A percentile compares a stretch with the other conserved stretches of the same genome.
phyloP scores from a whole-genome alignment of 2,797 vertebrate genomes.

The Manis javanica region DNA sequence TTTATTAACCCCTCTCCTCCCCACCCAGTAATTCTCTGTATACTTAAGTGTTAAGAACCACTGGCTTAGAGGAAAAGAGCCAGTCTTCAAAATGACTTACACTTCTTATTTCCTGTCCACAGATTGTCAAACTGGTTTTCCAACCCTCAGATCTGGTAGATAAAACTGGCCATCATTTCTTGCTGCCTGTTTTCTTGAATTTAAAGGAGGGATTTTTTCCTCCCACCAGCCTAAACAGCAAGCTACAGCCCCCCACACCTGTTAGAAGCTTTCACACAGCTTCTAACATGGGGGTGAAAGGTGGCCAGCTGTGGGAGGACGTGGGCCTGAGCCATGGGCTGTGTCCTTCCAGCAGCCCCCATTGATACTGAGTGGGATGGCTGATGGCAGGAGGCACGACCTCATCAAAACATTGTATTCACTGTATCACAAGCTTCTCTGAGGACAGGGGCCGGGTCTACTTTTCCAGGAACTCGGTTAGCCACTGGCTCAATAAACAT shows the following conservation, averaged over 20 bases:
- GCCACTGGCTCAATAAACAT: background rate
- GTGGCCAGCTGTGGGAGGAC: background rate
- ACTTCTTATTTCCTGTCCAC: background rate
- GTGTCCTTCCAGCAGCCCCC: background rate
- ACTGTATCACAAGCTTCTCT: background rate
- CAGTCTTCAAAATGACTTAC: background rate
- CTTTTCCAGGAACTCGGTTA: background rate
- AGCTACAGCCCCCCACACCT: background rate
- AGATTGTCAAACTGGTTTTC: background rate
- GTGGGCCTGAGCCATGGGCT: background rate
- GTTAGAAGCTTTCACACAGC: background rate
- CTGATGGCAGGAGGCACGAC: background rate
- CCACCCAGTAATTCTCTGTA: background rate
- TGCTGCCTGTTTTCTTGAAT: conserved; percentile 40
- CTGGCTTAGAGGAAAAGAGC: background rate
- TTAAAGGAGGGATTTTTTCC: conserved; percentile 21
- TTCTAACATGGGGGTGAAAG: conserved; percentile 7
- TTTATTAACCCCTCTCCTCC: background rate
- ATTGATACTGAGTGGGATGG: background rate
- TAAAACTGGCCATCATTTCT: conserved; percentile 2
- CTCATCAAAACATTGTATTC: background rate
- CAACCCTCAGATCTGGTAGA: background rate
- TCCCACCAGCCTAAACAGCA: background rate
- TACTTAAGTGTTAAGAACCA: background rate
- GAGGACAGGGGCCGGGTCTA: background rate